Evolutionary conservation across 2,888 invertebrate genomes (phyloP).

Genomic region (Corythucha ciliata): DNA sequence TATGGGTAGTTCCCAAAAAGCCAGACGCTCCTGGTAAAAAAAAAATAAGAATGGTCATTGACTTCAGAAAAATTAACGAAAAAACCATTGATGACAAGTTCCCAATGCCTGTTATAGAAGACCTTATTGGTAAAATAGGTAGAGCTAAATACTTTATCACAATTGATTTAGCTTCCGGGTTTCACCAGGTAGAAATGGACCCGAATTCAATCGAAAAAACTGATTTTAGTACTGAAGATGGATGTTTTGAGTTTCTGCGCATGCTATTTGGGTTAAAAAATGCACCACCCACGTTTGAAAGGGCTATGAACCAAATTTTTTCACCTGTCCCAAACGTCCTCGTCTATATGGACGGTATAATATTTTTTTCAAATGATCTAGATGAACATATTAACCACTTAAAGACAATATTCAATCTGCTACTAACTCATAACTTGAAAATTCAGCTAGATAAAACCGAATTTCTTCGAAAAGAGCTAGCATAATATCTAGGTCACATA

Average conservation of each 20-base stretch:
- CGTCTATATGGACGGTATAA: conserved; percentile 6
- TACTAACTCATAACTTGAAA: too few relatives aligned
- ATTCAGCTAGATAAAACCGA: too few relatives aligned
- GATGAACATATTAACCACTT: background rate
- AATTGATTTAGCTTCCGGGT: conserved; percentile 1
- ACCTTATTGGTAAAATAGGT: background rate
- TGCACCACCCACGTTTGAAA: background rate
- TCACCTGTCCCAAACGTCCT: background rate
- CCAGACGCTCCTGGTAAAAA: background rate
- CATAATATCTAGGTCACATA: too few relatives aligned
- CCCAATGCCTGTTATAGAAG: conserved; percentile 9
- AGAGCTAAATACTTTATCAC: conserved; percentile 2
- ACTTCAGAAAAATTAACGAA: conserved; percentile 2
- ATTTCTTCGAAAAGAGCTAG: too few relatives aligned
- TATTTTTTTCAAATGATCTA: conserved; percentile 1
- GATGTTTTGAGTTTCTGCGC: background rate
- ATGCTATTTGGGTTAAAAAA: conserved; percentile 1
- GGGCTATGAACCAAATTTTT: conserved; percentile 4
- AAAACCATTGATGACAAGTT: conserved; percentile 3
- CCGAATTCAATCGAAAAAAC: background rate
- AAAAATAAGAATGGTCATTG: background rate
- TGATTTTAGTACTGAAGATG: background rate
- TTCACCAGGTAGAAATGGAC: conserved; percentile 9
- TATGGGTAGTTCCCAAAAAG: conserved; percentile 8
- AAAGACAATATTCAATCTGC: too few relatives aligned